Percentiles rank a stretch among this genome's conserved stretches.
These are phyloP conservation scores for Silvanus unidentatus DNA, from an alignment of 2,888 invertebrate species.

Conservation along the genomic window DNA sequence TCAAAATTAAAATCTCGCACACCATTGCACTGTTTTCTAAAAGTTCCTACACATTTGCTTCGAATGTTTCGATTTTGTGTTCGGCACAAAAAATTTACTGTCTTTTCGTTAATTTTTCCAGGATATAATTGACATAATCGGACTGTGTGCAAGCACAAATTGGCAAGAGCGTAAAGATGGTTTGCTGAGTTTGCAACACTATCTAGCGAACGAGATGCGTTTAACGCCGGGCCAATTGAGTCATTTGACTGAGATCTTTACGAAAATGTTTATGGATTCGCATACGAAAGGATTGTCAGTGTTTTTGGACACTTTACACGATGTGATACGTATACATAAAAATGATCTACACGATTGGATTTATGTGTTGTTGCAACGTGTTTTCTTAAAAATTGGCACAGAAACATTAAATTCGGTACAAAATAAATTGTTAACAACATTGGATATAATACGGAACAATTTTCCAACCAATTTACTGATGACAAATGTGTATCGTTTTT, in stretches of 20 bases:
- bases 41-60: no score
- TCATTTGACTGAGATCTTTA: conserved; percentile 86
- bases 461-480: conserved; percentile 63
- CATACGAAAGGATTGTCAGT: conserved; percentile 90
- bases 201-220: conserved; percentile 63
- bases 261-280: conserved; percentile 96
- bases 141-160: conserved; percentile 79
- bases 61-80: conserved; percentile 1
- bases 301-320: conserved; percentile 88
- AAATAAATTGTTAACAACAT: conserved; percentile 79
- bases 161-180: conserved; percentile 97
- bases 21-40: no score
- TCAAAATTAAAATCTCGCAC: no score
- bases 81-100: neutral
- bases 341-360: conserved; percentile 89
- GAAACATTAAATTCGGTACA: conserved; percentile 90
- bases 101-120: conserved; percentile 39
- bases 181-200: conserved; percentile 64
- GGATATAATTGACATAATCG: conserved; percentile 81
- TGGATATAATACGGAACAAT: conserved; percentile 69
- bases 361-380: conserved; percentile 71
- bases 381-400: conserved; percentile 75
- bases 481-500: conserved; percentile 68
- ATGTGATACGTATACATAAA: conserved; percentile 79
- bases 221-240: conserved; percentile 67